Evolutionary conservation across 2,797 vertebrate genomes (phyloP).

Genomic region (Halcyon leucocephala): DNA sequence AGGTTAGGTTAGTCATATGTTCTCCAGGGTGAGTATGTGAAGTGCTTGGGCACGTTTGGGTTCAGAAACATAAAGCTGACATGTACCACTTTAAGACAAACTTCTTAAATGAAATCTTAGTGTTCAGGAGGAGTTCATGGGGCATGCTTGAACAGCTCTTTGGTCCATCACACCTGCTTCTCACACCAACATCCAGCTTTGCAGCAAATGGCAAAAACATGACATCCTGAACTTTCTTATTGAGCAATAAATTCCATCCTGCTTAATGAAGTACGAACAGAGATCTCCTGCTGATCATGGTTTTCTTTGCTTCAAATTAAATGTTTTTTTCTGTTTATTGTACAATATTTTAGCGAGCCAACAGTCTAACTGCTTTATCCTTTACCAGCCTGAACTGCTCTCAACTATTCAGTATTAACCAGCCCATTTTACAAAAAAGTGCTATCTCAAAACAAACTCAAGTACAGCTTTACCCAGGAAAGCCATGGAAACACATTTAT

Average conservation of each 20-base stretch:
- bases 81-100: not conserved
- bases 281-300: not conserved
- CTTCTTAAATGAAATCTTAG: not conserved
- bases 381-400: not conserved
- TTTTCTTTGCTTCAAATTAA: not conserved
- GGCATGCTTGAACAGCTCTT: not conserved
- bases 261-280: not conserved
- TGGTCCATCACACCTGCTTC: not conserved
- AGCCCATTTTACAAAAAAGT: not conserved
- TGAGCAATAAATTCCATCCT: not conserved
- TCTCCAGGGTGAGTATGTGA: not conserved
- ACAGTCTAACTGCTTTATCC: not conserved
- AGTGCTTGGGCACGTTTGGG: not conserved
- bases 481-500: slow-evolving; percentile 15
- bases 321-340: not conserved
- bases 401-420: not conserved
- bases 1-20: not conserved
- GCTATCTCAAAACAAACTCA: not conserved
- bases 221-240: not conserved
- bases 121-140: slow-evolving; percentile 13
- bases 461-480: not conserved
- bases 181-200: not conserved
- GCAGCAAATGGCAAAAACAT: not conserved
- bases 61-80: not conserved
- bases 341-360: not conserved